Conservation (phyloP, 1,140 invertebrate genomes). For the Marisa cornuarietis region DNA sequence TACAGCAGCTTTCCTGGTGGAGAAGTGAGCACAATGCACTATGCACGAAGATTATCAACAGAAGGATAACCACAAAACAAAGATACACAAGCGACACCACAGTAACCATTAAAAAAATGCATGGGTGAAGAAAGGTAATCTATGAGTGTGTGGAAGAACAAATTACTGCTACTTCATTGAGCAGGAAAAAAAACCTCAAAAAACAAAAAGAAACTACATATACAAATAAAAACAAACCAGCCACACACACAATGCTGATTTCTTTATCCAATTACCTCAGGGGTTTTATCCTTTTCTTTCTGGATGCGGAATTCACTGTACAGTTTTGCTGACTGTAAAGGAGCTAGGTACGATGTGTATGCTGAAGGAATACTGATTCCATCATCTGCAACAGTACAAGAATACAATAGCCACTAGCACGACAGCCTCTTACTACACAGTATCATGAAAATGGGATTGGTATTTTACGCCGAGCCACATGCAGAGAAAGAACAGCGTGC, state of each 20-base stretch:
- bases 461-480: no score
- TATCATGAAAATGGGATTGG: no score
- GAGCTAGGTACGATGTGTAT: slow-evolving; percentile 91
- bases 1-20: background rate
- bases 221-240: background rate
- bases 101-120: no score
- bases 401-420: background rate
- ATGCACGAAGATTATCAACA: no score
- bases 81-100: no score
- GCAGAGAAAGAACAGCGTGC: no score
- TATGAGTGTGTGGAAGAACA: no score
- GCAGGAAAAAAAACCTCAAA: no score
- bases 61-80: no score
- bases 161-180: no score
- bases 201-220: background rate
- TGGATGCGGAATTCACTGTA: slow-evolving; percentile 76
- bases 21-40: no score
- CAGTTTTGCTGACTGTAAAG: slow-evolving; percentile 82
- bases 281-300: slow-evolving; percentile 72
- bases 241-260: no score
- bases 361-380: slow-evolving; percentile 91
- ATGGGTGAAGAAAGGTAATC: background rate
- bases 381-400: slow-evolving; percentile 70
- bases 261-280: slow-evolving; percentile 49
- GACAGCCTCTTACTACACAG: background rate